phyloP scores from a whole-genome alignment of 2,888 invertebrate genomes.

The Euspilapteryx auroguttella region DNA sequence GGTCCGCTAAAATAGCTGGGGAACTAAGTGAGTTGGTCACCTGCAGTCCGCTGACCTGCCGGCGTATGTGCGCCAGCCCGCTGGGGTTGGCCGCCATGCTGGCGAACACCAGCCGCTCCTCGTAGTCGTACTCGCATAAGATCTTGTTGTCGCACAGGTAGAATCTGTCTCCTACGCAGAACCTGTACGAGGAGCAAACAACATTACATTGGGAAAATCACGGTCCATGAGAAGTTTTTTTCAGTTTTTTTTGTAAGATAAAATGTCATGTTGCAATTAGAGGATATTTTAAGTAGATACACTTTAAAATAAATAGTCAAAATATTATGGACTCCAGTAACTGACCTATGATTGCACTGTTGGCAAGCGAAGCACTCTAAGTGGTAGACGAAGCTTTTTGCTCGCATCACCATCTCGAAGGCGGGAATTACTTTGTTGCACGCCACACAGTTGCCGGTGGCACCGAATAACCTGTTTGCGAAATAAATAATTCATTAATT shows the following conservation, averaged over 20 bases:
- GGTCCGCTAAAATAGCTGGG: no score
- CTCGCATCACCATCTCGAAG: conserved; percentile 95
- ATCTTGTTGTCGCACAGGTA: conserved; percentile 94
- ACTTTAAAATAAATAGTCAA: no score
- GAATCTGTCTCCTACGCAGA: conserved; percentile 93
- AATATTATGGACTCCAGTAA: no score
- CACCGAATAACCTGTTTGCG: conserved; percentile 78
- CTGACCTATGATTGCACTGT: conserved; percentile 90
- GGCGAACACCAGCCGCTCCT: conserved; percentile 87
- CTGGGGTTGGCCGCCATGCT: conserved; percentile 86
- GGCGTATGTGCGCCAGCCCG: conserved; percentile 82
- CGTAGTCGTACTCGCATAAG: conserved; percentile 92
- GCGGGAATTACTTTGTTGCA: conserved; percentile 93
- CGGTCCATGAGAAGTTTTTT: no score
- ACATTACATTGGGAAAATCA: no score
- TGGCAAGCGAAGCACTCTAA: conserved; percentile 94
- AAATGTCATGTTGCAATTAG: no score
- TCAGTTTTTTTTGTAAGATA: no score
- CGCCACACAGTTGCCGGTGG: conserved; percentile 88
- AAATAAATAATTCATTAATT: conserved; percentile 1
- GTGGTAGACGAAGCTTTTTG: conserved; percentile 90
- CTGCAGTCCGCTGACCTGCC: conserved; percentile 77
- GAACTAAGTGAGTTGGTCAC: conserved; percentile 21
- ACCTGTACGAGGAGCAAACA: conserved; percentile 60
- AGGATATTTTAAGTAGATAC: no score